phyloP scores from a whole-genome alignment of 2,888 invertebrate species.

The Morinoia aosen region DNA sequence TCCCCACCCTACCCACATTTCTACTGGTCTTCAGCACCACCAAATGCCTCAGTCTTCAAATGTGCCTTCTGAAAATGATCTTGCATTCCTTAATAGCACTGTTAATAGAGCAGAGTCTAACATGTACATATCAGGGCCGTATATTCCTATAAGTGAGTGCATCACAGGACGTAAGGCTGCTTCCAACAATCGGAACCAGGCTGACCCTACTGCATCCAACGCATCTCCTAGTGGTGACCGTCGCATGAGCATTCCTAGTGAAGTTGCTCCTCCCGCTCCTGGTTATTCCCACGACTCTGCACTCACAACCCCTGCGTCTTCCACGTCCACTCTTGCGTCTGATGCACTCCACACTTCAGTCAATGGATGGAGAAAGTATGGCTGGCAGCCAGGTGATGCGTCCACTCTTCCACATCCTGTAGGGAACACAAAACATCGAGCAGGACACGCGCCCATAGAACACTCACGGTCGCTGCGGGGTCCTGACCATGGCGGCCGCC shows the following conservation, averaged over 20 bases:
- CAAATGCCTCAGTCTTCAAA: conserved; percentile 53
- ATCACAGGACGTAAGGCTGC: conserved; percentile 79
- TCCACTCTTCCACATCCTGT: conserved; percentile 27
- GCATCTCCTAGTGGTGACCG: conserved; percentile 55
- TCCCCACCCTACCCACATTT: conserved; percentile 59
- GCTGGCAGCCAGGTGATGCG: not conserved
- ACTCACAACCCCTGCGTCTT: conserved; percentile 54
- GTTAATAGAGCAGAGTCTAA: conserved; percentile 68
- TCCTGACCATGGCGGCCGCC: not conserved
- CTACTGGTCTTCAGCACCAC: conserved; percentile 61
- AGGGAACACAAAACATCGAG: not conserved
- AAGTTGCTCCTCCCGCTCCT: conserved; percentile 63
- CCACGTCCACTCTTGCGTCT: conserved; percentile 45
- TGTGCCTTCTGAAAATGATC: conserved; percentile 55
- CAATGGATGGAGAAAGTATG: conserved; percentile 8
- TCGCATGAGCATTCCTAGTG: conserved; percentile 62
- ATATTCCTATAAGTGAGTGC: conserved; percentile 93
- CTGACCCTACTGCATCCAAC: conserved; percentile 50
- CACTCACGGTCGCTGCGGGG: not conserved
- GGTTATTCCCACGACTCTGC: conserved; percentile 21
- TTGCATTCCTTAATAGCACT: conserved; percentile 56
- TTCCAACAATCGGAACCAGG: not conserved
- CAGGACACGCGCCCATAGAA: not conserved
- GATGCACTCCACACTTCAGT: not conserved
- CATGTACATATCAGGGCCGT: conserved; percentile 79